Evolutionary conservation across 2,113 vertebrate species (phyloP).

Genomic region (Aptenodytes patagonicus): DNA sequence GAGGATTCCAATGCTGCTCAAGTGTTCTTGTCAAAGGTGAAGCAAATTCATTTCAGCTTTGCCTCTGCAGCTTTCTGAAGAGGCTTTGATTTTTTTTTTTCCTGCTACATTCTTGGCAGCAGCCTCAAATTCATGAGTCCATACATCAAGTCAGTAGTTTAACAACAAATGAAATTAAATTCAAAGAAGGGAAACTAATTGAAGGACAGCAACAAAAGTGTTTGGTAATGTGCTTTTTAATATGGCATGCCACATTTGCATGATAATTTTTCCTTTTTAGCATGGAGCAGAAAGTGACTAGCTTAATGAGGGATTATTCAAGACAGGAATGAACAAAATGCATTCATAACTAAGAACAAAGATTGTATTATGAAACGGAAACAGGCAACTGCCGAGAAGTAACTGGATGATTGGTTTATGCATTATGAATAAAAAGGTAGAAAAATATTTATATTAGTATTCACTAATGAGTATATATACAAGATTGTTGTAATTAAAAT

Average conservation of each 20-base stretch:
- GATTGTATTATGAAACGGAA: constrained; percentile 78
- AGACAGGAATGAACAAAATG: constrained; percentile 78
- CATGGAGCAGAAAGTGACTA: constrained; percentile 78
- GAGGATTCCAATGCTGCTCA: constrained; percentile 71
- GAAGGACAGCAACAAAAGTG: constrained; percentile 80
- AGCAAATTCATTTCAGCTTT: constrained; percentile 76
- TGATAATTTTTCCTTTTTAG: constrained; percentile 83
- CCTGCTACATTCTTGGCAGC: constrained; percentile 71
- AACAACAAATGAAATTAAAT: constrained; percentile 83
- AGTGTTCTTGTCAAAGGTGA: constrained; percentile 83
- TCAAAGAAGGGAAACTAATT: constrained; percentile 83
- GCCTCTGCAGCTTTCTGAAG: constrained; percentile 66
- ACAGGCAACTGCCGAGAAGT: constrained; percentile 75
- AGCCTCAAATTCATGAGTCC: constrained; percentile 75
- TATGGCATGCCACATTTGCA: constrained; percentile 78
- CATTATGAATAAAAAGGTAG: constrained; percentile 82
- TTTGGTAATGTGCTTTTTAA: constrained; percentile 80
- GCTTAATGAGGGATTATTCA: constrained; percentile 84
- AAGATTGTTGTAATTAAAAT: constrained; percentile 83
- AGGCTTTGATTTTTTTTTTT: constrained; percentile 73
- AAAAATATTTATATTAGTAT: constrained; percentile 86
- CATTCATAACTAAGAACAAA: constrained; percentile 84
- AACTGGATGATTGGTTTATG: constrained; percentile 81
- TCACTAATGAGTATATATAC: constrained; percentile 82
- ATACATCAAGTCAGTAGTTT: constrained; percentile 79